Evolutionary conservation across 2,113 vertebrate species (phyloP).

Genomic region (Leptosomus discolor): DNA sequence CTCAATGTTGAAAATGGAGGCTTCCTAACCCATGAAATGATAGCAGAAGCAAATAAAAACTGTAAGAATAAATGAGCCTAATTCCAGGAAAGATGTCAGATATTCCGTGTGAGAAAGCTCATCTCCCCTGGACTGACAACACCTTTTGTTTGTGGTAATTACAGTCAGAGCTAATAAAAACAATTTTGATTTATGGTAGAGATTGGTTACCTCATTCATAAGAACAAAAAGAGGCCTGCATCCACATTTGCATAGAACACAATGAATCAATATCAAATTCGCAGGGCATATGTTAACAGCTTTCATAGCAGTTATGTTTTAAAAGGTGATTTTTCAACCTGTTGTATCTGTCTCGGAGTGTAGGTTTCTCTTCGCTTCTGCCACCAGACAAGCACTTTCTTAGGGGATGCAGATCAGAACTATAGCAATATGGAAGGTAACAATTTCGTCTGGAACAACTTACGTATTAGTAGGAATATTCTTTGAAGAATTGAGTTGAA

Average conservation of each 20-base stretch:
- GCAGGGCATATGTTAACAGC: neutral
- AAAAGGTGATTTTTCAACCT: neutral
- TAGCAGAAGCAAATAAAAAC: slow-evolving; percentile 24
- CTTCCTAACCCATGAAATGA: neutral
- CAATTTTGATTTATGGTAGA: slow-evolving; percentile 26
- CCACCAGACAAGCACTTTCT: neutral
- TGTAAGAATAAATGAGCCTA: slow-evolving; percentile 20
- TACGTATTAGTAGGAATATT: neutral
- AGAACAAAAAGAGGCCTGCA: neutral
- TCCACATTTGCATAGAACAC: neutral
- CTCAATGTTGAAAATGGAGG: neutral
- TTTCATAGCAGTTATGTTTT: neutral
- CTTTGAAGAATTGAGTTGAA: neutral
- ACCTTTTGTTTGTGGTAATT: slow-evolving; percentile 41
- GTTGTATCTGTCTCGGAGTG: neutral
- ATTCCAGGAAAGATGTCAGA: slow-evolving; percentile 22
- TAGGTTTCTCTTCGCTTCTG: neutral
- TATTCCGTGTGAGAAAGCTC: slow-evolving; percentile 2
- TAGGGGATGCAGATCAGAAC: neutral
- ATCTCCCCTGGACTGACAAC: slow-evolving; percentile 6
- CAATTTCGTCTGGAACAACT: neutral
- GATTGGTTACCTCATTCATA: slow-evolving; percentile 19
- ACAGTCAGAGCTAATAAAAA: slow-evolving; percentile 44
- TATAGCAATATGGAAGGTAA: neutral
- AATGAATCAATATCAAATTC: neutral